Evolutionary conservation across 37 sponge, comb jelly and placozoan genomes (phyloP), one percentile per base, ranked within the genome.

Genomic region (Spongilla lacustris): DNA sequence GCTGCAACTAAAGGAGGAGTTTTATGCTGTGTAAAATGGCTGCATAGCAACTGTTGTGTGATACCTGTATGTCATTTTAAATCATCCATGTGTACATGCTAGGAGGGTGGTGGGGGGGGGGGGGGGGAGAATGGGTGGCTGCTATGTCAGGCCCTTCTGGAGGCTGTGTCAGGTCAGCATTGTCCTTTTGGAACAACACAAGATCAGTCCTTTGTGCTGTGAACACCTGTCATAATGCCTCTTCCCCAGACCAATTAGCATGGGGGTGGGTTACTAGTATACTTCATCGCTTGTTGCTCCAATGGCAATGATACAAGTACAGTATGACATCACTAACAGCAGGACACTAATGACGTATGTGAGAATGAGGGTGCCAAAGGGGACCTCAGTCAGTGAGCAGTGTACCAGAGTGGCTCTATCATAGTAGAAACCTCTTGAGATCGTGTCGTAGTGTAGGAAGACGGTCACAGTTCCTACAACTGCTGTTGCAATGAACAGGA

Each of bases 251-350:
- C n/a, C n/a, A n/a, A n/a, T n/a, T n/a, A n/a, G n/a, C n/a, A n/a
- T n/a, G n/a, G n/a, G n/a, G n/a, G n/a, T n/a, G n/a, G n/a, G n/a
- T n/a, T n/a, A n/a, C 11, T 17, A 58, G 58, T 58, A 58, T 14
- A 58, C 21, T 17, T 58, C 58, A 58, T 87, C 87, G 79, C 87
- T 87, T 75, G 81, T 88, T 25, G 88, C 88, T 12, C 88, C 88
- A 30, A 88, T 70, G 14, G 88, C 88, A 21, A 88, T 13, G 21
- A 82, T 69, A 41, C 88, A 82, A 2, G 88, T 78, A 41, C 75
- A 14, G 30, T 82, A 88, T 4, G 88, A 82, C 66, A 88, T 88
- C 25, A 82, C n/a, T 2, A 76, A 50, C 75, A 88, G 77, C 11
- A 36, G 36, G 12, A 68, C 82, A 37, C 58, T 48, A 30, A 88